Evolutionary conservation across 2,888 invertebrate genomes (phyloP).

Genomic region (Pardosa pseudoannulata): DNA sequence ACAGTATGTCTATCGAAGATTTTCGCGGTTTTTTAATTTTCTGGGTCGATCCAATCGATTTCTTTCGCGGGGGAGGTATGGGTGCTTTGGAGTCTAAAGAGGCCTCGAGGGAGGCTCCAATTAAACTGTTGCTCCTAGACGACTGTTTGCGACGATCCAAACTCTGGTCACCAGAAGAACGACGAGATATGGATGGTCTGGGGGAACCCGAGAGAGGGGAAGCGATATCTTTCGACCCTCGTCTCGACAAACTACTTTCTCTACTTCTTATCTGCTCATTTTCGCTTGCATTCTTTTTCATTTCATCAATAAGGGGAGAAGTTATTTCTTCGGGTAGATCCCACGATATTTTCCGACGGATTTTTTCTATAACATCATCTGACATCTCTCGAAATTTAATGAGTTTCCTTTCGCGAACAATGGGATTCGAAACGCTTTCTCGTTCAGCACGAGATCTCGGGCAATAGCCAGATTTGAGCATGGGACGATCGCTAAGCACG

Average conservation of each 20-base stretch:
- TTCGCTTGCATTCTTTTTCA: constrained; percentile 12
- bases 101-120: no score
- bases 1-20: constrained; percentile 40
- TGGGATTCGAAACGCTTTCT: constrained; percentile 8
- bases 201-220: constrained; percentile 31
- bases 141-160: constrained; percentile 18
- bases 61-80: constrained; percentile 42
- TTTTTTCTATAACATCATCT: constrained; percentile 41
- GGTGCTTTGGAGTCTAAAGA: constrained; percentile 1
- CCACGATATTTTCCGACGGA: constrained; percentile 58
- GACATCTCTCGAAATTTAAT: constrained; percentile 65
- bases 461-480: constrained; percentile 28
- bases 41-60: constrained; percentile 33
- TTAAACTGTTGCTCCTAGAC: neutral
- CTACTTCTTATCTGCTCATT: constrained; percentile 23
- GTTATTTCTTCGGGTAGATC: constrained; percentile 46
- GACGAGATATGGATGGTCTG: constrained; percentile 25
- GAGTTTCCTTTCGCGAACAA: constrained; percentile 57
- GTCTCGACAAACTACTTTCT: constrained; percentile 34
- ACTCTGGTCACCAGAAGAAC: constrained; percentile 40
- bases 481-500: constrained; percentile 28
- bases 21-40: constrained; percentile 38
- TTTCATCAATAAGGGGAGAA: constrained; percentile 40
- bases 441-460: constrained; percentile 44
- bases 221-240: constrained; percentile 27